phyloP scores from a whole-genome alignment of 1,140 invertebrate genomes.

The Metopolophium dirhodum region DNA sequence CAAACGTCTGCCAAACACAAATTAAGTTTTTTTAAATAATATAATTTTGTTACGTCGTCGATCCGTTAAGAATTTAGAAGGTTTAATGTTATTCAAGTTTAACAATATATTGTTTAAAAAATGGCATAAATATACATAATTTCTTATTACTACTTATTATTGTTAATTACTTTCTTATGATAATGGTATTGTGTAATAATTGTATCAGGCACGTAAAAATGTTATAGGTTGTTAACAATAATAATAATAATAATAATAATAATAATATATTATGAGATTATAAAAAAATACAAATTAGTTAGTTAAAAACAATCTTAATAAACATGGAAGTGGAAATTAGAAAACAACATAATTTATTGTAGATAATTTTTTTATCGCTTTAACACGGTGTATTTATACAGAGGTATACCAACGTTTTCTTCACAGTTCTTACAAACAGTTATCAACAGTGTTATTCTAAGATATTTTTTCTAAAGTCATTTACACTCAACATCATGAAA shows the following conservation, averaged over 20 bases:
- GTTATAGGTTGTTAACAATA: not conserved
- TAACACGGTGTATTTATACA: not conserved
- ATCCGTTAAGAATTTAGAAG: not conserved
- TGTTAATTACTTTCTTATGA: no score
- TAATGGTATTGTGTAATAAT: not conserved
- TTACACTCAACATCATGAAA: not conserved
- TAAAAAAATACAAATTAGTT: not conserved
- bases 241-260: not conserved
- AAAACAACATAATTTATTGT: not conserved
- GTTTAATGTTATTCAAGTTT: not conserved
- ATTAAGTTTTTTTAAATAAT: no score
- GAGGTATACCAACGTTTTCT: not conserved
- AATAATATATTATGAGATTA: not conserved
- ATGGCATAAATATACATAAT: not conserved
- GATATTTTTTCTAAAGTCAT: not conserved
- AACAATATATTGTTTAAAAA: not conserved
- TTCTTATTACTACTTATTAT: no score
- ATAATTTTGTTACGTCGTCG: no score
- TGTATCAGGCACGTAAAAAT: not conserved
- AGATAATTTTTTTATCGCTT: slow-evolving; percentile 27
- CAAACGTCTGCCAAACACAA: no score
- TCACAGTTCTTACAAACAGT: not conserved
- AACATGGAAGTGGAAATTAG: not conserved
- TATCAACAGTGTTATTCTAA: not conserved
- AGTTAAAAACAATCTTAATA: not conserved